These are phyloP conservation scores for Menidia menidia DNA, from an alignment of 2,797 vertebrate genomes.

Conservation along the genomic window DNA sequence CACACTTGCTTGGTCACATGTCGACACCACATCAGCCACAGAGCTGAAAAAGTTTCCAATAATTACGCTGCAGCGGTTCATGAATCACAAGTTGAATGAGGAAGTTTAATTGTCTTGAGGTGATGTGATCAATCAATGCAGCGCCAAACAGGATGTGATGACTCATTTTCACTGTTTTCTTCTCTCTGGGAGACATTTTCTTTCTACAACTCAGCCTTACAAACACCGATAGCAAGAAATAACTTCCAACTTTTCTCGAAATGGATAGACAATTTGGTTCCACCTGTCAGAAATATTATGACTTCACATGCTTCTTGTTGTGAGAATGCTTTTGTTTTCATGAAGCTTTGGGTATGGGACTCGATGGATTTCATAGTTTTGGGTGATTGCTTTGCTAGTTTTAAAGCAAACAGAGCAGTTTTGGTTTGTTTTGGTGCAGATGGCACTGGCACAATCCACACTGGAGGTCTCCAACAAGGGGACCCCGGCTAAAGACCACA, in stretches of 20 bases:
- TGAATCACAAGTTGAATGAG: constrained; percentile 47
- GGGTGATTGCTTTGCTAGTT: background rate
- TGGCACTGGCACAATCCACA: background rate
- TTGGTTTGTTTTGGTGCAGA: background rate
- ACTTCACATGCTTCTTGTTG: background rate
- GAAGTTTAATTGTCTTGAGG: constrained; percentile 44
- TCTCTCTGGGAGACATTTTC: constrained; percentile 11
- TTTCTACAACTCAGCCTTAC: constrained; percentile 19
- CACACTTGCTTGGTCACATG: constrained; percentile 42
- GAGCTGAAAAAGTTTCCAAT: constrained; percentile 21
- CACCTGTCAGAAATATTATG: background rate
- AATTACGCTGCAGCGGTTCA: constrained; percentile 18
- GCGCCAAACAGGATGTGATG: constrained; percentile 18
- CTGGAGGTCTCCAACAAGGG: no score
- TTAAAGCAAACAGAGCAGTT: background rate
- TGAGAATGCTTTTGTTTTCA: background rate
- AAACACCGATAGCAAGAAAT: constrained; percentile 16
- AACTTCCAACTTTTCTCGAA: background rate
- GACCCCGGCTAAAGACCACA: no score
- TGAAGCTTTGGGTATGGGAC: background rate
- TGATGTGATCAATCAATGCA: constrained; percentile 31
- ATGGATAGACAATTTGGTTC: background rate
- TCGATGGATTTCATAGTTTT: background rate
- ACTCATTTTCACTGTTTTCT: constrained; percentile 42
- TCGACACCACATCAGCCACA: constrained; percentile 30